Evolutionary conservation across 2,113 vertebrate species (phyloP).

Genomic region (Ceratotherium simum): DNA sequence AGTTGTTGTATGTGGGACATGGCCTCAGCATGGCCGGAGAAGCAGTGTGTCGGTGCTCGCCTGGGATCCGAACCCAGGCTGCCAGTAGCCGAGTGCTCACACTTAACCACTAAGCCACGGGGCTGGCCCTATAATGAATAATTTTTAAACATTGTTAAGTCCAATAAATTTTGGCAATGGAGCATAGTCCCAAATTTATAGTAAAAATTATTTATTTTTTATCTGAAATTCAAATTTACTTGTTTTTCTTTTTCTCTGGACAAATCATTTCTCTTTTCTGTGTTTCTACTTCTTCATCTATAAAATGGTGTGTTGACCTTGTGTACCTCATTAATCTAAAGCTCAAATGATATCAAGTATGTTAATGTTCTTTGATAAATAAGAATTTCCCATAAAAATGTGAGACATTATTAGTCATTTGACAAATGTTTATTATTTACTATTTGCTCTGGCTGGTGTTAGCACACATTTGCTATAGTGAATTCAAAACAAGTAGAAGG

Average conservation of each 20-base stretch:
- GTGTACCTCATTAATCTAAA: background rate
- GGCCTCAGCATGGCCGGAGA: no score
- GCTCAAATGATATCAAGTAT: background rate
- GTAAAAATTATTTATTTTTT: background rate
- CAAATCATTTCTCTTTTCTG: background rate
- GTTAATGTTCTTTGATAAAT: background rate
- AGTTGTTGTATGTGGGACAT: no score
- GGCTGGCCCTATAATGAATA: background rate
- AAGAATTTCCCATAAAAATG: background rate
- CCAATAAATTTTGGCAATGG: background rate
- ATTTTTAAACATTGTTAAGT: background rate
- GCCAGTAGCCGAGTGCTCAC: no score
- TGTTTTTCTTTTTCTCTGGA: background rate
- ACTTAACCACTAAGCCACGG: no score
- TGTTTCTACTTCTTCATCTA: background rate
- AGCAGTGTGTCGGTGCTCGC: no score
- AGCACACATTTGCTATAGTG: background rate
- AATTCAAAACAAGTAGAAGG: constrained; percentile 30
- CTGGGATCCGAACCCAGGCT: no score
- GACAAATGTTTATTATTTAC: background rate
- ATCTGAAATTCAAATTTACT: constrained; percentile 2
- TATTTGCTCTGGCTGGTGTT: background rate
- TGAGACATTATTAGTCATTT: background rate
- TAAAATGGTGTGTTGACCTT: background rate
- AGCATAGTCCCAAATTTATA: background rate